phyloP scores from a whole-genome alignment of 2,113 vertebrate genomes.

The Mirounga angustirostris region DNA sequence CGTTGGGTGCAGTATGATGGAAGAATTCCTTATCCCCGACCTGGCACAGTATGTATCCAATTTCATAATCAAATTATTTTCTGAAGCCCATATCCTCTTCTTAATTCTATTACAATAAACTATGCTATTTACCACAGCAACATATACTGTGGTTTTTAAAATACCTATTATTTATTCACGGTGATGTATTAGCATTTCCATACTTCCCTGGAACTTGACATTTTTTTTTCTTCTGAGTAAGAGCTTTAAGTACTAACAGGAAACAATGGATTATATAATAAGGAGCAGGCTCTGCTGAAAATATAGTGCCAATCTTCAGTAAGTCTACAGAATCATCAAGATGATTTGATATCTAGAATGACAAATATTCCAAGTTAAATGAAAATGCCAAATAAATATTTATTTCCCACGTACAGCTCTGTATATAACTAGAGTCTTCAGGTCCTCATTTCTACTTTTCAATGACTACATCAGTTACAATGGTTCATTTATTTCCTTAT shows the following conservation, averaged over 20 bases:
- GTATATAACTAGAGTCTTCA: not conserved
- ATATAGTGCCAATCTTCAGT: not conserved
- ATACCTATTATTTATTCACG: not conserved
- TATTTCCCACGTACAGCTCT: not conserved
- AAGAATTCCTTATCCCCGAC: slow-evolving; percentile 95
- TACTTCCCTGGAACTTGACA: not conserved
- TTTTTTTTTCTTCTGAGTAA: not conserved
- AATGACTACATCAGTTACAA: not conserved
- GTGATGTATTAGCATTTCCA: not conserved
- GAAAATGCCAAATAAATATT: not conserved
- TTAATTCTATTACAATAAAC: not conserved
- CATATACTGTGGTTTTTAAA: not conserved
- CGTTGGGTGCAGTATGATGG: slow-evolving; percentile 98
- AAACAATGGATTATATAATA: not conserved
- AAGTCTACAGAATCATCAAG: not conserved
- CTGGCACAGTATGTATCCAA: slow-evolving; percentile 93
- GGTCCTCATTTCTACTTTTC: not conserved
- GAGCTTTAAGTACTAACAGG: not conserved
- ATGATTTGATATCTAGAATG: not conserved
- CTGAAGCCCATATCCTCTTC: not conserved
- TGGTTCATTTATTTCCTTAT: not conserved
- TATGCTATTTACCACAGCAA: not conserved
- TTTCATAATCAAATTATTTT: slow-evolving; percentile 22
- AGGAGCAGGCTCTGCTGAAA: not conserved
- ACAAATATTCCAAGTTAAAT: slow-evolving; percentile 19